Base-by-base conservation (phyloP, 2,888 invertebrate species). In the Platynereis dumerilii region DNA sequence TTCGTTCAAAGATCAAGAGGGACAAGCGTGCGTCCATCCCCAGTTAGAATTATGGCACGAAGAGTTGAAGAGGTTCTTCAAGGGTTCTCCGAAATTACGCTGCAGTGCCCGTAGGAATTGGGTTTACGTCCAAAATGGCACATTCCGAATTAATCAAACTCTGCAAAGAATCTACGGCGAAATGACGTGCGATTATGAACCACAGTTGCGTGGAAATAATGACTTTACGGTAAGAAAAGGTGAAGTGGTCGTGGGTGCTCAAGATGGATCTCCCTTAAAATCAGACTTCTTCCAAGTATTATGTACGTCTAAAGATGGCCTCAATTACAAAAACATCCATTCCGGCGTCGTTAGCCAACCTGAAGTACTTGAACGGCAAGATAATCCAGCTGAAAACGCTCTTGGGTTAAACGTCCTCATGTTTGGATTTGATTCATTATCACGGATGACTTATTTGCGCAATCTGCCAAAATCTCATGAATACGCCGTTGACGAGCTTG, bases 371-470 rank as follows among this genome's bases (percentile, higher is more conserved):
- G n/a, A 48, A 5, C 3, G 20, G 17, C 3, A 48, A 22, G 22
- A 20, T n/a, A n/a, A 5, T 12, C 3, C n/a, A 3, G 12, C 55
- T n/a, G 20, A 56, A 20, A 26, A 17, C 2, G 20, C 53, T 10
- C 24, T 66, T 22, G 61, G 54, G 12, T 56, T 72, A 12, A 64
- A 72, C 53, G 55, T 73, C 2, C 82, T 94, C 0, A 92, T 94
- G 86, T 89, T 93, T 68, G 94, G 93, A 0, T 91, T 92, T 75
- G 95, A 96, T 83, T 94, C 95, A 0, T 84, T 94, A 0, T 92
- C 94, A 0, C 88, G 90, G 58, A 90, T 92, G 83, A 70, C 67
- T 15, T 82, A 80, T 77, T 69, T 78, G 57, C 69, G 83, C 15
- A 74, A 76, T 39, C 62, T 83, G 29, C 82, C 82, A 0, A 72